These are phyloP conservation scores for Musca vetustissima DNA, from an alignment of 1,140 invertebrate species.

Conservation along the genomic window DNA sequence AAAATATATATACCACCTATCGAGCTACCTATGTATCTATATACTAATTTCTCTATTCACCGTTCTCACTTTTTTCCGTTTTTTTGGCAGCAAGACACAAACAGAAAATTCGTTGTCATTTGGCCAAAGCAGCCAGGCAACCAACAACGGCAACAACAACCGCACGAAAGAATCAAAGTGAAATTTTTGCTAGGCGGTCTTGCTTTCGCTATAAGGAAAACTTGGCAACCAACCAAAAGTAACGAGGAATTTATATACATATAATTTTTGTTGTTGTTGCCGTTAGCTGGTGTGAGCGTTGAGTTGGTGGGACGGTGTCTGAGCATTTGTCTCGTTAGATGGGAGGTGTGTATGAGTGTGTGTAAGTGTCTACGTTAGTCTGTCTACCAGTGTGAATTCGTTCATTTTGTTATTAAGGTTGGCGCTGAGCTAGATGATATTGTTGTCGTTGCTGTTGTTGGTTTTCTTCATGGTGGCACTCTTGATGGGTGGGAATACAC, in stretches of 20 bases:
- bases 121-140: too few species aligned
- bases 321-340: neutral
- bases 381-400: neutral
- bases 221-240: slow-evolving; percentile 55
- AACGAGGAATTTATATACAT: slow-evolving; percentile 27
- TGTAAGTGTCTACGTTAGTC: too few species aligned
- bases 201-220: slow-evolving; percentile 50
- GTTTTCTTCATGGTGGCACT: slow-evolving; percentile 11
- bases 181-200: slow-evolving; percentile 27
- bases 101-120: slow-evolving; percentile 26
- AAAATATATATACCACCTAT: too few species aligned
- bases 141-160: too few species aligned
- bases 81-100: too few species aligned
- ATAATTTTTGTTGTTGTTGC: slow-evolving; percentile 27
- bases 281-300: neutral
- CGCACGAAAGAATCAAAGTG: too few species aligned
- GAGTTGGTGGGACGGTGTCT: too few species aligned
- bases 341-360: too few species aligned
- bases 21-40: too few species aligned
- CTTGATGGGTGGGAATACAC: slow-evolving; percentile 22
- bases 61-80: too few species aligned
- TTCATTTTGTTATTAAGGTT: slow-evolving; percentile 1
- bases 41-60: too few species aligned
- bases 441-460: slow-evolving; percentile 18
- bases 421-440: neutral